phyloP scores from a whole-genome alignment of 30 jellyfish, hydroid and myxozoan species.

The Pseudorhiza aurosa region DNA sequence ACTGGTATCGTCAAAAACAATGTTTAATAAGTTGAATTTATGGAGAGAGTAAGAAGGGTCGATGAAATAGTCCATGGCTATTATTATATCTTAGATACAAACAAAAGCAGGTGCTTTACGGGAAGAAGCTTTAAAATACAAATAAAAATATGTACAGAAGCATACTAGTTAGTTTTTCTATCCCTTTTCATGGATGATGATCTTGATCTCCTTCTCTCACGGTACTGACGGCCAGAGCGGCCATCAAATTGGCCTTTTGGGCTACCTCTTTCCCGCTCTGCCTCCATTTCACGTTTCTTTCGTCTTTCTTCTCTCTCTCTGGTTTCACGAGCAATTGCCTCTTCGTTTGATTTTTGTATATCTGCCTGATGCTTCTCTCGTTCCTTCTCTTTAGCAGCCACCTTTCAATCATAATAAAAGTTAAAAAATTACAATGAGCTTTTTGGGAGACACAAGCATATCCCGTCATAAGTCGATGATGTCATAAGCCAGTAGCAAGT shows the following conservation, averaged over 20 bases:
- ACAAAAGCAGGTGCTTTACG: no score
- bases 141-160: not conserved
- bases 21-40: no score
- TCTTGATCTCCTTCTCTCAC: conserved; percentile 7
- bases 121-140: no score
- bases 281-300: conserved; percentile 35
- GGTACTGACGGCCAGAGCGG: conserved; percentile 56
- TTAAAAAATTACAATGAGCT: not conserved
- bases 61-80: no score
- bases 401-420: not conserved
- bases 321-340: conserved; percentile 22
- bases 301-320: conserved; percentile 38
- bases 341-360: not conserved
- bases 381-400: conserved; percentile 44
- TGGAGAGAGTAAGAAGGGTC: no score
- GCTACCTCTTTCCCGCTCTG: conserved; percentile 20
- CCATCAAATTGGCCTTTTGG: conserved; percentile 14
- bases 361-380: conserved; percentile 33
- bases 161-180: not conserved
- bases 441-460: no score
- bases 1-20: no score
- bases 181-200: conserved; percentile 19
- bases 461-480: no score
- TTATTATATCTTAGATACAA: no score
- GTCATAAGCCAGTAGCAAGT: no score